phyloP scores from a whole-genome alignment of 2,797 vertebrate genomes.

The Enteromius argenteus region DNA sequence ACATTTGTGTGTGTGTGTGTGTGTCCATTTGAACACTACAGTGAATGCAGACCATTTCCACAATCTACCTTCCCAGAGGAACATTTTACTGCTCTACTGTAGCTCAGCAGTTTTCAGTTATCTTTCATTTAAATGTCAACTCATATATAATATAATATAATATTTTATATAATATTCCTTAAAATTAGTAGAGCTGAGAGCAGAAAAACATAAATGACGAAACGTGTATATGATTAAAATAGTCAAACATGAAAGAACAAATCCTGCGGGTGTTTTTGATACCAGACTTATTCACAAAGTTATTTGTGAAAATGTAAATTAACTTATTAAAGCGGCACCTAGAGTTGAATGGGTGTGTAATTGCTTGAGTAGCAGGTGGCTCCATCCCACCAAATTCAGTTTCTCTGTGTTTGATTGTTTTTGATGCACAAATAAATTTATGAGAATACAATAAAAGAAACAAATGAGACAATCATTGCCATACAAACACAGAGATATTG shows the following conservation, averaged over 20 bases:
- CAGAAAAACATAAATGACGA: not conserved
- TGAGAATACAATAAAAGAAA: not conserved
- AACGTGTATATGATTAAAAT: not conserved
- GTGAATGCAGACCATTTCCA: slow-evolving; percentile 10
- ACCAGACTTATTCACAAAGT: not conserved
- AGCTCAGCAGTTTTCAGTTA: slow-evolving; percentile 25
- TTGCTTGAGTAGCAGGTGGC: slow-evolving; percentile 1
- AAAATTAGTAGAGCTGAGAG: not conserved
- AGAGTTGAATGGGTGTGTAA: not conserved
- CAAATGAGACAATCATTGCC: not conserved
- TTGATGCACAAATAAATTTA: not conserved
- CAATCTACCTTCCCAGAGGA: slow-evolving; percentile 13
- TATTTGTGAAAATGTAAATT: not conserved
- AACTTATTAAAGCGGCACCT: not conserved
- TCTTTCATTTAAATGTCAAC: not conserved
- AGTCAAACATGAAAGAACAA: not conserved
- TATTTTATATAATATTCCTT: not conserved
- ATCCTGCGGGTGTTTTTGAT: not conserved
- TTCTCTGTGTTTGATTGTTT: not conserved
- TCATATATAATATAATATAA: too few relatives aligned
- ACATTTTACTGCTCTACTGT: not conserved
- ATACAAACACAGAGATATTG: not conserved
- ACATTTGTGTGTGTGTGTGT: slow-evolving; percentile 40
- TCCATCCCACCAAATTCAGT: slow-evolving; percentile 14
- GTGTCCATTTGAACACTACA: slow-evolving; percentile 14